phyloP scores from a whole-genome alignment of 2,797 vertebrate genomes.

The Orestias chungarensis region DNA sequence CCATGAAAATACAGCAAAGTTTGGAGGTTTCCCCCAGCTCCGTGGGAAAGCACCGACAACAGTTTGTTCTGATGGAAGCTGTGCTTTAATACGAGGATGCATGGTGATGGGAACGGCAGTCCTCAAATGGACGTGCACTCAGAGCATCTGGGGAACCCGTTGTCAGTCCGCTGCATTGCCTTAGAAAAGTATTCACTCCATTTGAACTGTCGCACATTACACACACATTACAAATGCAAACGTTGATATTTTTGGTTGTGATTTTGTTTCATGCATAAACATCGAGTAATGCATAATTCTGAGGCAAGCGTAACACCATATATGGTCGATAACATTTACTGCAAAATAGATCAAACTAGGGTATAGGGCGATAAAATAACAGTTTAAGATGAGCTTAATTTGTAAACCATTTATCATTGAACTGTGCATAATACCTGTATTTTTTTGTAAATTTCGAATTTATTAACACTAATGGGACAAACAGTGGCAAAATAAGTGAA shows the following conservation, averaged over 20 bases:
- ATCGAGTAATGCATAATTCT: no score
- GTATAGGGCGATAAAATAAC: no score
- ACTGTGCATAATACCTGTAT: no score
- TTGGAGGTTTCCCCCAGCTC: slow-evolving; percentile 10
- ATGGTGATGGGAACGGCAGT: slow-evolving; percentile 24
- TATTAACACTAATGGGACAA: no score
- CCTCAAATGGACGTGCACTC: not conserved
- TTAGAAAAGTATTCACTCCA: not conserved
- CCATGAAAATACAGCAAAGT: slow-evolving; percentile 36
- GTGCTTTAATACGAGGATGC: slow-evolving; percentile 22
- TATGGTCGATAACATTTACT: no score
- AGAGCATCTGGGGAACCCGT: not conserved
- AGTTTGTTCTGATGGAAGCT: slow-evolving; percentile 15
- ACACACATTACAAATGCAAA: not conserved
- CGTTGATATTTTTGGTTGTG: not conserved
- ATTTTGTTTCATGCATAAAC: not conserved
- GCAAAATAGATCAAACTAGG: no score
- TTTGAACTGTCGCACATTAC: not conserved
- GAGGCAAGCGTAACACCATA: no score
- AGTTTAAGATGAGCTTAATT: no score
- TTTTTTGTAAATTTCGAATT: no score
- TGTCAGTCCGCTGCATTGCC: not conserved
- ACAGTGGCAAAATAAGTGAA: no score
- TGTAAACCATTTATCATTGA: no score
- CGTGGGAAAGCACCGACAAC: slow-evolving; percentile 17